phyloP scores from a whole-genome alignment of 2,888 invertebrate genomes.

The Andrena praecox region DNA sequence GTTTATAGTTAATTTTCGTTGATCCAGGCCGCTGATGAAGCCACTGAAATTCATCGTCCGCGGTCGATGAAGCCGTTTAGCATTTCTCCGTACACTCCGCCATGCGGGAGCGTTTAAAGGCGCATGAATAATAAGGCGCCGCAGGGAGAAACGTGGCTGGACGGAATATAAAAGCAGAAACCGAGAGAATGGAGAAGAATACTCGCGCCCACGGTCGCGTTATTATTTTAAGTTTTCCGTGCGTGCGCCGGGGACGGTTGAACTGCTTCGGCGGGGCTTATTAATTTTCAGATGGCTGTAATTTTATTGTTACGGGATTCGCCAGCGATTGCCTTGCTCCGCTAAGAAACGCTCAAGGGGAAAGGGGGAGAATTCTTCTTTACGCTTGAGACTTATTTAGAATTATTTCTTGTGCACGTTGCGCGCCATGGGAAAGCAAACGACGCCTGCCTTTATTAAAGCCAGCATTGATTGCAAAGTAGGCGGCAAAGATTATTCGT shows the following conservation, averaged over 20 bases:
- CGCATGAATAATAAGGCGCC: slow-evolving; percentile 68
- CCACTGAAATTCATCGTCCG: slow-evolving; percentile 60
- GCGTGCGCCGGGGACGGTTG: slow-evolving; percentile 4
- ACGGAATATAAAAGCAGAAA: slow-evolving; percentile 55
- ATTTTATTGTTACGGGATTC: slow-evolving; percentile 37
- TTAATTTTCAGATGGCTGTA: slow-evolving; percentile 42
- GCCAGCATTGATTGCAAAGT: too few species aligned
- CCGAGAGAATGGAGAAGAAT: slow-evolving; percentile 51
- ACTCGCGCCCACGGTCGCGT: slow-evolving; percentile 38
- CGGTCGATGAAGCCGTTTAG: slow-evolving; percentile 62
- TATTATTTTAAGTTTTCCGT: slow-evolving; percentile 52
- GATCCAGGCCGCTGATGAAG: slow-evolving; percentile 49
- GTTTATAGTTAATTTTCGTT: slow-evolving; percentile 37
- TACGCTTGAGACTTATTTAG: neutral
- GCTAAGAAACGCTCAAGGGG: neutral
- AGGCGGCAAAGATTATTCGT: too few species aligned
- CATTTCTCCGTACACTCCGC: slow-evolving; percentile 44
- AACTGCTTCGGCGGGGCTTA: slow-evolving; percentile 38
- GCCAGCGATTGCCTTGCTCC: slow-evolving; percentile 29
- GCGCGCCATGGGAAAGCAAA: too few species aligned
- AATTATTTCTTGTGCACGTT: neutral
- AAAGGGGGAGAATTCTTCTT: neutral
- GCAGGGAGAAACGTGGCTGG: slow-evolving; percentile 46
- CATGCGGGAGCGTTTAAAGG: slow-evolving; percentile 64
- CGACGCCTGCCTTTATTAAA: too few species aligned